Percentiles rank a stretch among this genome's conserved stretches.
These are phyloP conservation scores for Chaetodon trifasciatus DNA, from an alignment of 2,797 vertebrate species.

Conservation along the genomic window DNA sequence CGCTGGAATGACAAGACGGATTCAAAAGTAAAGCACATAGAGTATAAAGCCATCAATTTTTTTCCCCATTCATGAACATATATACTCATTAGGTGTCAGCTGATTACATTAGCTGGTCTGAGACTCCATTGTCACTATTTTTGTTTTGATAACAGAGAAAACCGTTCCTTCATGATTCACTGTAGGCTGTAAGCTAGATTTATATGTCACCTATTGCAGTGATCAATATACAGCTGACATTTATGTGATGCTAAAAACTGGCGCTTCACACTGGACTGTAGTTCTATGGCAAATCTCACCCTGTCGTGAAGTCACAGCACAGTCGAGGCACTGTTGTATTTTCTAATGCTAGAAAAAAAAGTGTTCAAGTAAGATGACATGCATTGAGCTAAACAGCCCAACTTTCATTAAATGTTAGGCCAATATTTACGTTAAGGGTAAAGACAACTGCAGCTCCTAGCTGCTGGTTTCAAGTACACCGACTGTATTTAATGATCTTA, in stretches of 20 bases:
- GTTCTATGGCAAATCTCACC: background rate
- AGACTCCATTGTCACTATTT: background rate
- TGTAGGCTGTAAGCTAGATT: background rate
- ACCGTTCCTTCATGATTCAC: background rate
- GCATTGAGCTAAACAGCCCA: background rate
- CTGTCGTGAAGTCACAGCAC: background rate
- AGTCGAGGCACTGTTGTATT: background rate
- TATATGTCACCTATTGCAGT: constrained; percentile 8
- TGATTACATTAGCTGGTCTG: background rate
- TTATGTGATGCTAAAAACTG: background rate
- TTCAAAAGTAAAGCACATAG: background rate
- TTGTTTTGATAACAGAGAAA: background rate
- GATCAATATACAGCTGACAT: background rate
- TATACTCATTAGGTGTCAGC: background rate
- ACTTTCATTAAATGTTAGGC: constrained; percentile 9
- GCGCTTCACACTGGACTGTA: background rate
- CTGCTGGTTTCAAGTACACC: background rate
- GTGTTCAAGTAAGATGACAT: background rate
- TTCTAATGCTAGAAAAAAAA: background rate
- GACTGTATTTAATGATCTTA: constrained; percentile 8
- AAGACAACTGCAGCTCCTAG: background rate
- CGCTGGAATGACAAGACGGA: background rate
- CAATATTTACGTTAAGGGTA: constrained; percentile 13
- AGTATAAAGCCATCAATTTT: background rate
- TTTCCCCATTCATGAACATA: background rate